phyloP scores from a whole-genome alignment of 53 echinoderm and acorn worm species.

The Patiria pectinifera region DNA sequence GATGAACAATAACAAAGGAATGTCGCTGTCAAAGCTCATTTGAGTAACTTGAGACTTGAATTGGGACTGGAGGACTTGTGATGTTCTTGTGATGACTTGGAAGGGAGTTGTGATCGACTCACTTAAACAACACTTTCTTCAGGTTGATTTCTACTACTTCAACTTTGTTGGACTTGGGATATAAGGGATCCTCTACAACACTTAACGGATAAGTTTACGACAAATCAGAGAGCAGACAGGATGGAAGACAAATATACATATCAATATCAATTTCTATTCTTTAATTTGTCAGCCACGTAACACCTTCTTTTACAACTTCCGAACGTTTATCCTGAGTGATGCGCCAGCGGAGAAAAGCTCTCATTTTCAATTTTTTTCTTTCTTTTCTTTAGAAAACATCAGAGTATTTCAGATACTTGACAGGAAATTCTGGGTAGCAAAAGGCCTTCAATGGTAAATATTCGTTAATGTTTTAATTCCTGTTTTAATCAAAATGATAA shows the following conservation, averaged over 20 bases:
- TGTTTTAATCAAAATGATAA: not conserved
- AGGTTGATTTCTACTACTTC: too few relatives aligned
- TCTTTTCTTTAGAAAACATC: not conserved
- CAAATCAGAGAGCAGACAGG: too few relatives aligned
- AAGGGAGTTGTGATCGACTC: too few relatives aligned
- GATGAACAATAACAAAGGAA: too few relatives aligned
- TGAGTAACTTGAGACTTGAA: too few relatives aligned
- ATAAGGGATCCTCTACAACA: too few relatives aligned
- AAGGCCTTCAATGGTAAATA: slow-evolving; percentile 14
- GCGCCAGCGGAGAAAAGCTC: not conserved
- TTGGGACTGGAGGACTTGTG: too few relatives aligned
- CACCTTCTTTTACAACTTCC: not conserved
- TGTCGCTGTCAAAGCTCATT: too few relatives aligned
- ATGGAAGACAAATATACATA: not conserved
- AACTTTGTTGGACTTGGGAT: too few relatives aligned
- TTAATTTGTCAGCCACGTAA: not conserved
- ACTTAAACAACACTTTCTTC: too few relatives aligned
- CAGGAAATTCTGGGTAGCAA: slow-evolving; percentile 13
- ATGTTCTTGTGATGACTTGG: too few relatives aligned
- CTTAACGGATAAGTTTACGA: too few relatives aligned
- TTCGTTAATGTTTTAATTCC: not conserved
- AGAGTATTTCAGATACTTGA: slow-evolving; percentile 26
- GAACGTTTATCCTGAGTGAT: not conserved
- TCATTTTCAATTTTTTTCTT: not conserved
- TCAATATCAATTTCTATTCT: not conserved